Evolutionary conservation across 2,888 invertebrate genomes (phyloP).

Genomic region (Boloria selene): DNA sequence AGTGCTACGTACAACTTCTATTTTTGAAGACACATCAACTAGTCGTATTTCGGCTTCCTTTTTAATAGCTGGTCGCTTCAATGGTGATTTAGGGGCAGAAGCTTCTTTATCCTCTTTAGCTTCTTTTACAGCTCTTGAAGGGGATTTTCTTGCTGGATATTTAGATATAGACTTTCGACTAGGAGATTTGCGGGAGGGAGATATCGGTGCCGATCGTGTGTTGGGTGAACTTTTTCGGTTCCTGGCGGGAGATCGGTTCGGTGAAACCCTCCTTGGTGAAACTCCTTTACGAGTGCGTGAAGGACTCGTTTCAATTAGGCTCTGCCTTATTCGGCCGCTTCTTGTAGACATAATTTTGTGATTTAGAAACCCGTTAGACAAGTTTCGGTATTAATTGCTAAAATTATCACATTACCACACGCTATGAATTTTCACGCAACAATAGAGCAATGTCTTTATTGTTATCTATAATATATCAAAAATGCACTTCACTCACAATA

Average conservation of each 20-base stretch:
- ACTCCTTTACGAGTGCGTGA: slow-evolving; percentile 63
- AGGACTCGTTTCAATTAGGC: slow-evolving; percentile 63
- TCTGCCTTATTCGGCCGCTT: slow-evolving; percentile 65
- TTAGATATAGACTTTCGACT: slow-evolving; percentile 71
- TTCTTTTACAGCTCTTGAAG: slow-evolving; percentile 57
- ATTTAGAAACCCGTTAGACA: slow-evolving; percentile 40
- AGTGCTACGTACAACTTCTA: slow-evolving; percentile 57
- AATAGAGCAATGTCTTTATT: slow-evolving; percentile 22
- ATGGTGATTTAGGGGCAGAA: slow-evolving; percentile 58
- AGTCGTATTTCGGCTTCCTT: slow-evolving; percentile 54
- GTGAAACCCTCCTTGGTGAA: too few species aligned
- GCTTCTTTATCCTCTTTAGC: slow-evolving; percentile 54
- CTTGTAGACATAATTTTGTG: slow-evolving; percentile 64
- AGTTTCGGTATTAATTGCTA: slow-evolving; percentile 48
- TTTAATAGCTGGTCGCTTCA: slow-evolving; percentile 60
- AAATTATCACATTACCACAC: slow-evolving; percentile 70
- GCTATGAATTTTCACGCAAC: slow-evolving; percentile 40
- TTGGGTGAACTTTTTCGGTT: slow-evolving; percentile 66
- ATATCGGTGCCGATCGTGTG: slow-evolving; percentile 49
- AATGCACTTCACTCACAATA: slow-evolving; percentile 20
- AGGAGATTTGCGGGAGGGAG: slow-evolving; percentile 75
- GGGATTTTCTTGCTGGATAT: slow-evolving; percentile 73
- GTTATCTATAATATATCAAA: slow-evolving; percentile 25
- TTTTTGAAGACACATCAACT: slow-evolving; percentile 53
- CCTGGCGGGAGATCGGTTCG: slow-evolving; percentile 74